Base-by-base conservation (phyloP, 2,797 vertebrate genomes). In the Anniella stebbinsi region DNA sequence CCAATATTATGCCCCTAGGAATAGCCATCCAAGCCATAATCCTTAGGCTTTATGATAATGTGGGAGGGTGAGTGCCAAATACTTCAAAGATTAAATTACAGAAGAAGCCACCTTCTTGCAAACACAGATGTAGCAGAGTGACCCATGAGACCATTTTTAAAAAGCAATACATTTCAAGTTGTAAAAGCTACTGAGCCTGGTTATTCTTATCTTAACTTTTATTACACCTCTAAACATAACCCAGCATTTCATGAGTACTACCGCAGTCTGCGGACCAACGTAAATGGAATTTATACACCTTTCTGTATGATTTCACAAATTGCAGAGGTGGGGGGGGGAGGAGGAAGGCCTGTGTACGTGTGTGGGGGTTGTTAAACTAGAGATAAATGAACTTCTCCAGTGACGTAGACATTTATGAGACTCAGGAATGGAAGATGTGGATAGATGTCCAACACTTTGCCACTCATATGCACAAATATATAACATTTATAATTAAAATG, bases 211-310 rank as follows among this genome's bases (percentile, higher is more conserved):
- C 78, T 92, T 88, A 90, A 66, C 38, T 4, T 90, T 91, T 88
- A 90, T 60, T 93, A 80, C 69, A 80, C 89, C 87, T 87, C 92
- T 92, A 86, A 93, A 89, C 67, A 33, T 89, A 72, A 93, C 78
- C 85, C 77, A 63, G 51, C 10, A 0, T 88, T 92, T 92, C 18
- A 54, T 5, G 33, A 85, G 11, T 1, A 0, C n/a, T 84, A 67
- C 81, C 36, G 88, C 51, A 51, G 51, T 51, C 7, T 10, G 7
- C 87, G 88, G 84, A 78, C 33, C 75, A 15, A 4, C n/a, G 17
- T 18, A 80, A 48, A 18, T 91, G 77, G 25, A 77, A 82, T 33
- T 89, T 73, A 8, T 84, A 6, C 11, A 1, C 25, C 63, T 23
- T 0, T 48, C 48, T 84, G 2, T 72, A 30, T 85, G 1, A 67